Conservation (phyloP, 2,797 vertebrate species). For the Channallabes apus region DNA sequence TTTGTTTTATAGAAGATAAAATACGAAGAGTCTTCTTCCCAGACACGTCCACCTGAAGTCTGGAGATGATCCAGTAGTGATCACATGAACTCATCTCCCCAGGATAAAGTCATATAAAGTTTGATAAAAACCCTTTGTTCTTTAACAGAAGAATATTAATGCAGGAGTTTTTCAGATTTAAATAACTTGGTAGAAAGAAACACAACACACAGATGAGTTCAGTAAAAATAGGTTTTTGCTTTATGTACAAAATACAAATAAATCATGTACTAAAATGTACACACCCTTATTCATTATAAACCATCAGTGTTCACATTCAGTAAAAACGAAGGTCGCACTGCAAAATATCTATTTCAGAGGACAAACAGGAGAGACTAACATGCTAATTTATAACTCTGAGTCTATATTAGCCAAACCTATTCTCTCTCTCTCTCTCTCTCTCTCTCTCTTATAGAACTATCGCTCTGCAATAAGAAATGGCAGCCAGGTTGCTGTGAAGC, state of each 20-base stretch:
- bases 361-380: constrained; percentile 60
- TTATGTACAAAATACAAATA: constrained; percentile 83
- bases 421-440: not conserved
- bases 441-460: constrained; percentile 16
- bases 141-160: not conserved
- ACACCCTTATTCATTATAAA: constrained; percentile 73
- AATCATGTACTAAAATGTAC: constrained; percentile 87
- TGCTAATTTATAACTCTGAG: constrained; percentile 61
- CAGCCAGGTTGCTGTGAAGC: constrained; percentile 23
- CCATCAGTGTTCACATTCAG: constrained; percentile 73
- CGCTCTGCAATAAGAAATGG: constrained; percentile 31
- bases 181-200: not conserved
- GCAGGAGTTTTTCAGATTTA: not conserved
- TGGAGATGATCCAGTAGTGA: not conserved
- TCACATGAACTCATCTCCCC: not conserved
- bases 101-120: not conserved
- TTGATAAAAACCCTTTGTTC: not conserved
- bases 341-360: constrained; percentile 68
- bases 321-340: constrained; percentile 76
- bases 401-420: constrained; percentile 5
- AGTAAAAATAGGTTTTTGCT: constrained; percentile 80
- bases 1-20: not conserved
- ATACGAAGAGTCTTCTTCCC: not conserved
- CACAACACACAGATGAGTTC: constrained; percentile 44
- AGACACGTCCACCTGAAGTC: not conserved